A percentile compares a stretch with the other conserved stretches of the same genome.
Evolutionary conservation across 2,888 invertebrate species (phyloP).

Genomic region (Bellardia bayeri): DNA sequence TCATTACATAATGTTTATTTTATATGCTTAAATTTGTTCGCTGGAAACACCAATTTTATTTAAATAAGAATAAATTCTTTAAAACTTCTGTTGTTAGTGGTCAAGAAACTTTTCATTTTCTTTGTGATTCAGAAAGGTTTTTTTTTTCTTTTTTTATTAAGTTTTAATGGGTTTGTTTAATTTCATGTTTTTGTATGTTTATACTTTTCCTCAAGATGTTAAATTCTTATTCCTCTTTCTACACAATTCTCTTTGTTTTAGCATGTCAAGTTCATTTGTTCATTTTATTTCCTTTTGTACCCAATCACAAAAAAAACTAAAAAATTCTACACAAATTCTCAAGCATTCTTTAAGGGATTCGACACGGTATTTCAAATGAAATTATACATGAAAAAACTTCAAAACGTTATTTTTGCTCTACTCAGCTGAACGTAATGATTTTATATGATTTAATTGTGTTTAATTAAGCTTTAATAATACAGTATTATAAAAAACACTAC

Average conservation of each 20-base stretch:
- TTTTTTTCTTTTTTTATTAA: constrained; percentile 8
- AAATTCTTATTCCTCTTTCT: background rate
- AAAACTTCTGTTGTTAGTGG: constrained; percentile 30
- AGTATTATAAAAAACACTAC: constrained; percentile 9
- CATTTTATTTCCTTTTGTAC: background rate
- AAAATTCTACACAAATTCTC: background rate
- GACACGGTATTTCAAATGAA: constrained; percentile 3
- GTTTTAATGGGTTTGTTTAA: constrained; percentile 41
- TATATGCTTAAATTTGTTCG: too few species aligned
- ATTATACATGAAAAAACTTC: background rate
- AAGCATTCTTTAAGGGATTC: background rate
- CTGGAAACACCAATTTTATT: background rate
- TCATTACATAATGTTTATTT: too few species aligned
- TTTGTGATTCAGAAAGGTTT: background rate
- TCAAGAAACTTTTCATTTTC: constrained; percentile 52
- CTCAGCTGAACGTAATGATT: constrained; percentile 21
- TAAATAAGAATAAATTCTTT: background rate
- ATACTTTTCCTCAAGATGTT: background rate
- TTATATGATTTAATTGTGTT: constrained; percentile 58
- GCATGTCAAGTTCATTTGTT: constrained; percentile 41
- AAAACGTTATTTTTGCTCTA: background rate
- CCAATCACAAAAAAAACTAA: background rate
- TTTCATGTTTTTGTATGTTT: constrained; percentile 33
- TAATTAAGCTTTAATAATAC: constrained; percentile 53
- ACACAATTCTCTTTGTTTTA: background rate